Evolutionary conservation across 2,113 vertebrate species (phyloP).

Genomic region (Hypocryptadius cinnamomeus): DNA sequence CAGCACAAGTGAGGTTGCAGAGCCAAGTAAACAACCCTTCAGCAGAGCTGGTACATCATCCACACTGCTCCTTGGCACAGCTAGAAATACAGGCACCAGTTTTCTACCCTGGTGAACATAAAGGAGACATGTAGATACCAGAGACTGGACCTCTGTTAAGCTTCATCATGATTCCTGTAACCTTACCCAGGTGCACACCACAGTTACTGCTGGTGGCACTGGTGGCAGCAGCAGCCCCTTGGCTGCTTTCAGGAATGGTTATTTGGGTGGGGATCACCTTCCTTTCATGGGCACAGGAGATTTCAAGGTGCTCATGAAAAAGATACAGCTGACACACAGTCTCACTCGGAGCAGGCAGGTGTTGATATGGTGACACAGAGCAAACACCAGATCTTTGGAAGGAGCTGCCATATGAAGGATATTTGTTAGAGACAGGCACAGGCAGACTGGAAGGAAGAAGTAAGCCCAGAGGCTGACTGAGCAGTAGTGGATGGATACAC

Average conservation of each 20-base stretch:
- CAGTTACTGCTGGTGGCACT: background rate
- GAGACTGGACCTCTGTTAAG: background rate
- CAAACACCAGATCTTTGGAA: background rate
- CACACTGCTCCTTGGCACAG: background rate
- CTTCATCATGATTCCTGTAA: background rate
- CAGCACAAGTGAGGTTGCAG: background rate
- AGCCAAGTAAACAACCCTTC: background rate
- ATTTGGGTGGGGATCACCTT: background rate
- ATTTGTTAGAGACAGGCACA: background rate
- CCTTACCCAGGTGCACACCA: background rate
- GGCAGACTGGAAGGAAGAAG: background rate
- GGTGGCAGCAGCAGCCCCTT: background rate
- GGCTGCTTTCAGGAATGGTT: background rate
- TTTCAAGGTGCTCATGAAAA: background rate
- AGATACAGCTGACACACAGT: fast-evolving
- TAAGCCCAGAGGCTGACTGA: background rate
- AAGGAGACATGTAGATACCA: fast-evolving
- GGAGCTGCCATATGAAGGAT: background rate
- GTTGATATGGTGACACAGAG: fast-evolving
- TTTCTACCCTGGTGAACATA: background rate
- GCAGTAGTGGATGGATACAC: background rate
- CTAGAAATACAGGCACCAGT: background rate
- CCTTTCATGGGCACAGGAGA: background rate
- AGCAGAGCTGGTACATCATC: background rate
- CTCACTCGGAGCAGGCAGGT: background rate